Evolutionary conservation across 1,140 invertebrate genomes (phyloP), one percentile per base, ranked within the genome.

Genomic region (Dreissena polymorpha): DNA sequence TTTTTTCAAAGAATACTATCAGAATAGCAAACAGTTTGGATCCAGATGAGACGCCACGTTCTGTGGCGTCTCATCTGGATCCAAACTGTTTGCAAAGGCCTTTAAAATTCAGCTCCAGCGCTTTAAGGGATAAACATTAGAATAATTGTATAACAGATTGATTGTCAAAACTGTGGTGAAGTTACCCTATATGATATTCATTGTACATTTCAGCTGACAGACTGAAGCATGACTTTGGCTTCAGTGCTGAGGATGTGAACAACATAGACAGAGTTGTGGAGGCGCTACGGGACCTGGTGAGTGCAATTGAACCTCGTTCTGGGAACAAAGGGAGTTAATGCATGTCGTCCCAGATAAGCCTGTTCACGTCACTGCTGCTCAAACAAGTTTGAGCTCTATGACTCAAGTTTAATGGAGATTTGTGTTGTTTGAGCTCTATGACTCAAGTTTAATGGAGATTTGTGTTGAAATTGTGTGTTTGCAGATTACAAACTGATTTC

Each of bases 261-360:
- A 92, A 91, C 81, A 89, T 92, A 70, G 90, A 92, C 80, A 85
- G 72, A 76, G 76, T 91, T 18, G 90, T 91, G 74, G 90, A 91
- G 75, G 86, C 91, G 23, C 72, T 92, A n/a, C 83, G 86, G 86
- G 88, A 91, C 85, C 76, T 92, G 87, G 91, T 92, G 88, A 71
- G 88, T 81, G 74, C 21, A 39, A 39, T 39, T 39, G 39, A 8
- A 8, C 39, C n/a, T n/a, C n/a, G n/a, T n/a, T n/a, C n/a, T n/a
- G 63, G 12, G 23, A 53, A 64, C 39, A 12, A 51, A 50, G 16
- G 64, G 21, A 18, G 18, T 64, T 0, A 27, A 51, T 16, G n/a
- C 13, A 60, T 65, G 39, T 39, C 39, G 39, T 39, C 39, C 39
- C 39, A 8, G 39, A 39, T 39, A 5, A 63, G 18, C 51, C 27